Percentiles rank a stretch among this genome's conserved stretches.
phyloP scores from a whole-genome alignment of 2,113 vertebrate species.

The Phylloscopus whistleri region DNA sequence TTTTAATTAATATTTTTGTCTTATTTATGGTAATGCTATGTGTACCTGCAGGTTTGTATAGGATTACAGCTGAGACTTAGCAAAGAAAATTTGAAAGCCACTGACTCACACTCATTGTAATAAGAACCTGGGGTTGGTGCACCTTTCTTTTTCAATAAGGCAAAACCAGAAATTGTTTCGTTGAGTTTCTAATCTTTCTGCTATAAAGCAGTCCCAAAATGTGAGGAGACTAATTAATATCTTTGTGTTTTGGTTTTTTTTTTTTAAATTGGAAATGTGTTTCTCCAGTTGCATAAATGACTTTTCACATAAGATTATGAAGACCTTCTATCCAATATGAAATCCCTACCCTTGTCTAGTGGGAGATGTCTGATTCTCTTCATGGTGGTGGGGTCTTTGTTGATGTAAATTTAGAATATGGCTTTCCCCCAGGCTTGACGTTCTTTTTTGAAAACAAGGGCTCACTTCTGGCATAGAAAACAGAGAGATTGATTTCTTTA shows the following conservation, averaged over 20 bases:
- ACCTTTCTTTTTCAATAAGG: not conserved
- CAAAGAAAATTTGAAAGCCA: not conserved
- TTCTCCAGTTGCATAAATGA: not conserved
- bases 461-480: not conserved
- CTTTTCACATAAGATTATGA: not conserved
- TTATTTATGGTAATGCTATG: not conserved
- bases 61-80: not conserved
- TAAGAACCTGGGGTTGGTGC: not conserved
- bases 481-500: not conserved
- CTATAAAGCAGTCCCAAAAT: not conserved
- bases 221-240: not conserved
- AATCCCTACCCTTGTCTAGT: not conserved
- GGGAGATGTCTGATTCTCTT: not conserved
- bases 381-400: fast-evolving
- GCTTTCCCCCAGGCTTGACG: not conserved
- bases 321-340: not conserved
- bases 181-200: not conserved
- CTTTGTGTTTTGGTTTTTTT: not conserved
- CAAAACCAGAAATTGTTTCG: not conserved
- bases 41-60: not conserved
- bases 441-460: not conserved
- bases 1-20: not conserved
- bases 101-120: not conserved
- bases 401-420: not conserved
- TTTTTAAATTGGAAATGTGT: not conserved